A percentile compares a stretch with the other conserved stretches of the same genome.
Evolutionary conservation across 2,797 vertebrate genomes (phyloP).

Genomic region (Euthynnus affinis): DNA sequence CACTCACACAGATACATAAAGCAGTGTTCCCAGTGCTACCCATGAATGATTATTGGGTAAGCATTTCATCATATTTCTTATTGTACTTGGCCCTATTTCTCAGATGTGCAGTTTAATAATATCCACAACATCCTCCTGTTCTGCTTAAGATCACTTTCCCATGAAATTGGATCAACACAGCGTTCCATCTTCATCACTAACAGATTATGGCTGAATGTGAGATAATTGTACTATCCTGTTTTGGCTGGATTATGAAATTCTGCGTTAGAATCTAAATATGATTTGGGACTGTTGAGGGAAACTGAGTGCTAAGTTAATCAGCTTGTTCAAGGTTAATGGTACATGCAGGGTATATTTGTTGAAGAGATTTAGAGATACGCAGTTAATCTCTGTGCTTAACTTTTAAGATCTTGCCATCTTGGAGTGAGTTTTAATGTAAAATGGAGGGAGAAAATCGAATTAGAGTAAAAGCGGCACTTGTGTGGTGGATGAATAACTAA

Average conservation of each 20-base stretch:
- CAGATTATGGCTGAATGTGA: constrained; percentile 50
- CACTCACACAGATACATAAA: constrained; percentile 4
- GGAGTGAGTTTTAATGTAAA: constrained; percentile 73
- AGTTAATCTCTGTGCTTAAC: constrained; percentile 76
- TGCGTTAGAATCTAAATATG: constrained; percentile 57
- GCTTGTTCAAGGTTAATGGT: constrained; percentile 79
- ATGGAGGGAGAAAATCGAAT: constrained; percentile 68
- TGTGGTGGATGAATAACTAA: constrained; percentile 78
- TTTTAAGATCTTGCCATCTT: constrained; percentile 69
- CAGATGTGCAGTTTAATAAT: constrained; percentile 11
- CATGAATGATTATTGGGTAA: constrained; percentile 28
- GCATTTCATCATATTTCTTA: constrained; percentile 41
- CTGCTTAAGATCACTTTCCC: constrained; percentile 48
- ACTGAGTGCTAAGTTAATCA: constrained; percentile 65
- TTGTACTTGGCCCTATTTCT: constrained; percentile 15
- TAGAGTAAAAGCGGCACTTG: constrained; percentile 68
- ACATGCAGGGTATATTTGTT: constrained; percentile 67
- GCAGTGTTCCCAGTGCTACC: neutral
- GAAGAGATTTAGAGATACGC: constrained; percentile 72
- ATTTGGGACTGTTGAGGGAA: constrained; percentile 58
- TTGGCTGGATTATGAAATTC: constrained; percentile 59
- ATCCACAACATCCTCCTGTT: constrained; percentile 13
- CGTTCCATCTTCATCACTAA: constrained; percentile 53
- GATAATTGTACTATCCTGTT: constrained; percentile 48
- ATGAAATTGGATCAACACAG: constrained; percentile 65